Evolutionary conservation across 2,797 vertebrate genomes (phyloP).

Genomic region (Setipinna tenuifilis): DNA sequence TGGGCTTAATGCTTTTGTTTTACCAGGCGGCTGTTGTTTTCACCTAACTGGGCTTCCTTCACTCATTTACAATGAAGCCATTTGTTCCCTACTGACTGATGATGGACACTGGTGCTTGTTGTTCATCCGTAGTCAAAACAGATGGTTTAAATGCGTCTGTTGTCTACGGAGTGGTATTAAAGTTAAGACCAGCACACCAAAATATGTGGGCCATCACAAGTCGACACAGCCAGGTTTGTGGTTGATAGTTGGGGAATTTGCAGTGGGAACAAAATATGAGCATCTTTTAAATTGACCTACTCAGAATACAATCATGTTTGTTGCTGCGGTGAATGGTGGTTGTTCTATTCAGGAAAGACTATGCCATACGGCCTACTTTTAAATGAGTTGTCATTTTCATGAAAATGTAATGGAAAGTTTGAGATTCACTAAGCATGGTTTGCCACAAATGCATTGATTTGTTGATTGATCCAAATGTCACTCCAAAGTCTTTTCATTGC

Average conservation of each 20-base stretch:
- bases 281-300: neutral
- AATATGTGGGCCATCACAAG: neutral
- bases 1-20: neutral
- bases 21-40: neutral
- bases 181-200: conserved; percentile 4
- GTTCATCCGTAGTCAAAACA: conserved; percentile 16
- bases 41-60: neutral
- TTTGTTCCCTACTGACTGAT: conserved; percentile 1
- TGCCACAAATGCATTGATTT: neutral
- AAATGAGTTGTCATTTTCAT: neutral
- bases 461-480: neutral
- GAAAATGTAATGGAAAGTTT: neutral
- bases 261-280: neutral
- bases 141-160: neutral
- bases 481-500: neutral
- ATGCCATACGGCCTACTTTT: neutral
- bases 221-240: neutral
- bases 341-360: neutral
- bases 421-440: neutral
- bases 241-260: neutral
- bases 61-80: conserved; percentile 6
- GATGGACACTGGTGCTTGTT: conserved; percentile 1
- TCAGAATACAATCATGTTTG: neutral
- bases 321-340: neutral
- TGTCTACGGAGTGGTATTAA: neutral